Conservation (phyloP, 2,888 invertebrate genomes). For the Sesia apiformis region DNA sequence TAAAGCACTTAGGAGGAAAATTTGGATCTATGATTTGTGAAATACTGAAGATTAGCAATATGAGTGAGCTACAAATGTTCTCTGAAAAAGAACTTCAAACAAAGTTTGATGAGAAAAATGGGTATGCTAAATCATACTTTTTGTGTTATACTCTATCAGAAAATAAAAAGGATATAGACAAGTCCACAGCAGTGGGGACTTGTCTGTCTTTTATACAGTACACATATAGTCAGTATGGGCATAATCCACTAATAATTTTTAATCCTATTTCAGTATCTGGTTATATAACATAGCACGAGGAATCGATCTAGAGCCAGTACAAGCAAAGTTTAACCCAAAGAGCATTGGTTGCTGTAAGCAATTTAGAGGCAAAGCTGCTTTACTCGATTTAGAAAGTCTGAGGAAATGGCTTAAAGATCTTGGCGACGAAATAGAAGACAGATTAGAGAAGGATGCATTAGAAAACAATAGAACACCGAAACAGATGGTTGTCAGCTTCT, state of each 20-base stretch:
- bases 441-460: slow-evolving; percentile 84
- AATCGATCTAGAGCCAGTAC: slow-evolving; percentile 90
- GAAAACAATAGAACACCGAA: slow-evolving; percentile 89
- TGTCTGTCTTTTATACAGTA: no score
- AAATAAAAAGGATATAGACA: no score
- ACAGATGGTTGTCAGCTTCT: slow-evolving; percentile 84
- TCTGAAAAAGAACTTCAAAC: slow-evolving; percentile 81
- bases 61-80: slow-evolving; percentile 85
- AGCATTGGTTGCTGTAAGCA: slow-evolving; percentile 97
- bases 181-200: no score
- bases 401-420: slow-evolving; percentile 88
- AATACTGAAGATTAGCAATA: slow-evolving; percentile 79
- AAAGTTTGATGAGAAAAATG: slow-evolving; percentile 89
- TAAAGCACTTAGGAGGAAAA: slow-evolving; percentile 95
- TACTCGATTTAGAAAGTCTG: slow-evolving; percentile 78
- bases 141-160: no score
- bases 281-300: slow-evolving; percentile 90
- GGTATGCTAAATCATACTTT: slow-evolving; percentile 66
- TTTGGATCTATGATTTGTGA: slow-evolving; percentile 88
- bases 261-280: slow-evolving; percentile 78
- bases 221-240: no score
- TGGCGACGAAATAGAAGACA: slow-evolving; percentile 86
- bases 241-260: not conserved
- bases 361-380: slow-evolving; percentile 87
- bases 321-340: slow-evolving; percentile 87